Evolutionary conservation across 2,113 vertebrate genomes (phyloP), one percentile per base, ranked within the genome.

Genomic region (Peromyscus maniculatus): DNA sequence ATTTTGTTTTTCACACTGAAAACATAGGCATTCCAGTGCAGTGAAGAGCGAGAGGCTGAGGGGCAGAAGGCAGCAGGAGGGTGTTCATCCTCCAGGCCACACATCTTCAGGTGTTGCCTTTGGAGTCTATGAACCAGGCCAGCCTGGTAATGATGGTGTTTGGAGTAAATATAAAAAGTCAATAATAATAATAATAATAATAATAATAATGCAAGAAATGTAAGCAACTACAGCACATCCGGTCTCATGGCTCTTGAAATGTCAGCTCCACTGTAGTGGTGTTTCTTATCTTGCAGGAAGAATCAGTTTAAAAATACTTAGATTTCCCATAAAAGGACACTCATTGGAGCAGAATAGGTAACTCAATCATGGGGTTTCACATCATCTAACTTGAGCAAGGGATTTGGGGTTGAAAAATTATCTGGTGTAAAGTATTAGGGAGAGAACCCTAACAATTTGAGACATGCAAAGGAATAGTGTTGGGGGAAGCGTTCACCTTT

Each of bases 361-460:
- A 89, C 87, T 87, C 3, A 9, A 8, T 87, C 17, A 66, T n/a
- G 36, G 15, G 52, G 19, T 82, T 9, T 36, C 55, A 59, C 5
- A 1, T 82, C 43, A 28, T 89, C 57, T 57, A 91, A 64, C 21
- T 22, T 71, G 16, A 95, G 55, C 31, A 78, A 67, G 69, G 57
- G 36, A 12, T 67, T 93, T 79, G 33, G 17, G 49, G 3, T 49
- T 96, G 79, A 21, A 94, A 94, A 89, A 7, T 89, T 82, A 93
- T 36, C 7, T 64, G 67, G 5, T 49, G 4, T 77, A 36, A 87
- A 71, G 17, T 22, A 72, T 15, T 80, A 83, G 22, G 69, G 26
- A 93, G 49, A 8, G 13, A 55, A 3, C 6, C 22, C 49, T 71
- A 62, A 52, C 78, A 52, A 87, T 87, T 36, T 57, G n/a, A 96